Evolutionary conservation across 2,113 vertebrate genomes (phyloP).

Genomic region (Sorex araneus): DNA sequence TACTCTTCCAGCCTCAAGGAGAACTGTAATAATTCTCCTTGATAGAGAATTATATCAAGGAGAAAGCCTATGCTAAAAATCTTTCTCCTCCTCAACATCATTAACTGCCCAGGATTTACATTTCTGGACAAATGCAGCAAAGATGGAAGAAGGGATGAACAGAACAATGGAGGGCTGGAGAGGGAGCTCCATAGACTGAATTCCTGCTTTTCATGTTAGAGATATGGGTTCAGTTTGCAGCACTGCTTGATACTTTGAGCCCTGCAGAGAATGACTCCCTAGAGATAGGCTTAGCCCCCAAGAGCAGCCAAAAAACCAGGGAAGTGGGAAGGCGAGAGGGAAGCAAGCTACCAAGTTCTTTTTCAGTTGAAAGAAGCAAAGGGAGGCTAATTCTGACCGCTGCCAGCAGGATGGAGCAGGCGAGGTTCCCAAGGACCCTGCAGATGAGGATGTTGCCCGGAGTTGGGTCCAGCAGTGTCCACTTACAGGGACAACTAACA

Average conservation of each 20-base stretch:
- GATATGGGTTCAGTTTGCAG: neutral
- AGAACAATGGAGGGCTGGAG: neutral
- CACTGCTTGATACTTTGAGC: too few species aligned
- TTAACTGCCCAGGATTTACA: neutral
- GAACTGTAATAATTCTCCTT: neutral
- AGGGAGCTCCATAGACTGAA: neutral
- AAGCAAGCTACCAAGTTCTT: neutral
- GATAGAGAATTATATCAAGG: too few species aligned
- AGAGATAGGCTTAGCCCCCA: neutral
- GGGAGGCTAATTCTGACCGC: slow-evolving; percentile 42
- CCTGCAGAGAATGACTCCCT: too few species aligned
- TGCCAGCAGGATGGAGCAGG: slow-evolving; percentile 36
- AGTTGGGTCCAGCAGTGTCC: neutral
- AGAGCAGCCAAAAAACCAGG: neutral
- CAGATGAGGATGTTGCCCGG: neutral
- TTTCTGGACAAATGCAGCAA: slow-evolving; percentile 25
- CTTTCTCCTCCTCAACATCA: neutral
- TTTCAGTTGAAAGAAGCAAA: slow-evolving; percentile 50
- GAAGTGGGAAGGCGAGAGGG: too few species aligned
- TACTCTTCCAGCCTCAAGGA: neutral
- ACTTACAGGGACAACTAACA: neutral
- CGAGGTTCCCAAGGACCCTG: neutral
- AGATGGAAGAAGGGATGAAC: neutral
- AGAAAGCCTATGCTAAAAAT: neutral
- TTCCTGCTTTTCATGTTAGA: neutral